Evolutionary conservation across 2,888 invertebrate genomes (phyloP).

Genomic region (Pristionchus entomophagus): DNA sequence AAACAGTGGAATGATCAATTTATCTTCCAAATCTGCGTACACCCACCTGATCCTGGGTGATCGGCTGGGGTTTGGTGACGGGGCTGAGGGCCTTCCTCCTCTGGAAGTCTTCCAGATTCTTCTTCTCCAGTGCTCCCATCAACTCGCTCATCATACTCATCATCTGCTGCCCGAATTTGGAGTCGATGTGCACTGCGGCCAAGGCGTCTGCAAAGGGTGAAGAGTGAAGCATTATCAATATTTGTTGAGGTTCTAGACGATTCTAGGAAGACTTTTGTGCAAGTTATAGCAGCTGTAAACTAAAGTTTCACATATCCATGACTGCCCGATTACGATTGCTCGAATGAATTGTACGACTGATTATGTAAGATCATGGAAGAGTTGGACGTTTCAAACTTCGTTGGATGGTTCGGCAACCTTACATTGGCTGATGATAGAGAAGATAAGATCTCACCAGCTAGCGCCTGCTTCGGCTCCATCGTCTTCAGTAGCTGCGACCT

Average conservation of each 20-base stretch:
- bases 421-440: too few species aligned
- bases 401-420: too few species aligned
- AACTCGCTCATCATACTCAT: not conserved
- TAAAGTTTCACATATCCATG: too few species aligned
- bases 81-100: not conserved
- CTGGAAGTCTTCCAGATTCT: not conserved
- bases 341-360: too few species aligned
- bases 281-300: too few species aligned
- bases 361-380: too few species aligned
- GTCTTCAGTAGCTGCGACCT: slow-evolving; percentile 6
- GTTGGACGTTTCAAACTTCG: too few species aligned
- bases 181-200: slow-evolving; percentile 30
- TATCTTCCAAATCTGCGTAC: not conserved
- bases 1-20: too few species aligned
- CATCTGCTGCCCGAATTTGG: slow-evolving; percentile 7
- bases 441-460: slow-evolving; percentile 39
- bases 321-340: too few species aligned
- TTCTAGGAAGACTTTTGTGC: too few species aligned
- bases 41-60: slow-evolving; percentile 35
- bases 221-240: too few species aligned
- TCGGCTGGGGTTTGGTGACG: not conserved
- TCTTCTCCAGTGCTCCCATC: slow-evolving; percentile 38
- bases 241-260: too few species aligned
- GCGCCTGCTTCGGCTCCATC: slow-evolving; percentile 11
- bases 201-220: slow-evolving; percentile 33